A percentile compares a stretch with the other conserved stretches of the same genome.
Conservation (phyloP, 2,888 invertebrate genomes). For the Smittia sp. region DNA sequence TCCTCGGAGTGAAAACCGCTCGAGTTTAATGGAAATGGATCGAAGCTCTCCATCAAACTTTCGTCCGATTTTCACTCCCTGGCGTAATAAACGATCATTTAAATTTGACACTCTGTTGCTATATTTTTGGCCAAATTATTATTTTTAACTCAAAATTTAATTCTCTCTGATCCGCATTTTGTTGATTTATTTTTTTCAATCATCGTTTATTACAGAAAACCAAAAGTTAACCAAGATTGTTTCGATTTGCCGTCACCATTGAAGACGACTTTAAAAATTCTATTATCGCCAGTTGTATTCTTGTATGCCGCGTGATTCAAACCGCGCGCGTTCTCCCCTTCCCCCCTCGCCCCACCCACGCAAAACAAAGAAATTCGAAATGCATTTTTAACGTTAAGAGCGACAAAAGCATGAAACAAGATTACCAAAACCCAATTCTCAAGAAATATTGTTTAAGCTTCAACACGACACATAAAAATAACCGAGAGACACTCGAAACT, state of each 20-base stretch:
- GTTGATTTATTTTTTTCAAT: constrained; percentile 34
- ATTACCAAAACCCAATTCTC: constrained; percentile 34
- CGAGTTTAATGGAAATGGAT: no score
- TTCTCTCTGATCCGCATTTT: constrained; percentile 34
- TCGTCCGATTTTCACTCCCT: background rate
- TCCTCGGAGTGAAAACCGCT: no score
- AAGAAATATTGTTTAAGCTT: constrained; percentile 33
- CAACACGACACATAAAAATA: background rate
- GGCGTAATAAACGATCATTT: constrained; percentile 39
- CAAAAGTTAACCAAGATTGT: constrained; percentile 43
- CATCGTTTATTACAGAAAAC: constrained; percentile 42
- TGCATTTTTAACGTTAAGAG: background rate
- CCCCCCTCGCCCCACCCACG: background rate
- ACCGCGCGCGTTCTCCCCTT: background rate
- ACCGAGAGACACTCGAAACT: constrained; percentile 19
- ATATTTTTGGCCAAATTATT: constrained; percentile 44
- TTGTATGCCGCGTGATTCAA: constrained; percentile 64
- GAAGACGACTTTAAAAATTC: constrained; percentile 72
- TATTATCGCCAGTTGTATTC: constrained; percentile 74
- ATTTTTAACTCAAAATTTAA: constrained; percentile 29
- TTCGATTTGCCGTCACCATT: constrained; percentile 59
- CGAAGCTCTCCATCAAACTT: background rate
- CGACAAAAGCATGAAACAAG: background rate
- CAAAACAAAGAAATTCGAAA: background rate
- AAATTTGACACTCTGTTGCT: constrained; percentile 40